Conservation (phyloP, 64 coral and sea anemone genomes). For the Dendronephthya gigantea region DNA sequence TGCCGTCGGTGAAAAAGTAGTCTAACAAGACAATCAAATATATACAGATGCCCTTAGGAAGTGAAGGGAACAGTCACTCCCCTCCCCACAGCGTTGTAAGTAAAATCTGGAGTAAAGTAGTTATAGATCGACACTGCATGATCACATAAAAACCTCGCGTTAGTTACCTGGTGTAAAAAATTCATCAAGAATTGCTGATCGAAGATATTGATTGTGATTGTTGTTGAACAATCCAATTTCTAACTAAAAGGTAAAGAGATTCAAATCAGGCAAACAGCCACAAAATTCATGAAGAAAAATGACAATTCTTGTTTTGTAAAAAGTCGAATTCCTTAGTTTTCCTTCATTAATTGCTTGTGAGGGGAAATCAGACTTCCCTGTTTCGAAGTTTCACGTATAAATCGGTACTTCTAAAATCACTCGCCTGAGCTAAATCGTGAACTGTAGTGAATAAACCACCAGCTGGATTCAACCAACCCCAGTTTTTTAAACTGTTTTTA, state of each 20-base stretch:
- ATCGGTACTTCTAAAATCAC: background rate
- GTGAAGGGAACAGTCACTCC: too few relatives aligned
- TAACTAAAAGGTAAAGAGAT: background rate
- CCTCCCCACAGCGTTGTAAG: too few relatives aligned
- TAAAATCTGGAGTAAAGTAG: too few relatives aligned
- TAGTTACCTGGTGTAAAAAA: background rate
- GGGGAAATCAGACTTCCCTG: too few relatives aligned
- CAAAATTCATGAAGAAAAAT: too few relatives aligned
- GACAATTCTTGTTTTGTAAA: too few relatives aligned
- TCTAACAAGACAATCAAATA: background rate
- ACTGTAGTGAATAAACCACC: background rate
- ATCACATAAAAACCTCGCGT: background rate
- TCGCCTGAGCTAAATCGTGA: background rate
- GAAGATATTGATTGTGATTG: background rate
- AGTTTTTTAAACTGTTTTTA: background rate
- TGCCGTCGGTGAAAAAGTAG: too few relatives aligned
- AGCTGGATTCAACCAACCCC: background rate
- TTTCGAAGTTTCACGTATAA: too few relatives aligned
- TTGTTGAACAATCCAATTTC: slow-evolving; percentile 3
- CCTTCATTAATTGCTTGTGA: too few relatives aligned
- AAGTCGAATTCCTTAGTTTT: too few relatives aligned
- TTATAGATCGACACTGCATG: background rate
- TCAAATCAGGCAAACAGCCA: too few relatives aligned
- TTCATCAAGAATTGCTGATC: background rate
- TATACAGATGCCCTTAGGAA: too few relatives aligned